Evolutionary conservation across 2,888 invertebrate genomes (phyloP).

Genomic region (Thumatha senex): DNA sequence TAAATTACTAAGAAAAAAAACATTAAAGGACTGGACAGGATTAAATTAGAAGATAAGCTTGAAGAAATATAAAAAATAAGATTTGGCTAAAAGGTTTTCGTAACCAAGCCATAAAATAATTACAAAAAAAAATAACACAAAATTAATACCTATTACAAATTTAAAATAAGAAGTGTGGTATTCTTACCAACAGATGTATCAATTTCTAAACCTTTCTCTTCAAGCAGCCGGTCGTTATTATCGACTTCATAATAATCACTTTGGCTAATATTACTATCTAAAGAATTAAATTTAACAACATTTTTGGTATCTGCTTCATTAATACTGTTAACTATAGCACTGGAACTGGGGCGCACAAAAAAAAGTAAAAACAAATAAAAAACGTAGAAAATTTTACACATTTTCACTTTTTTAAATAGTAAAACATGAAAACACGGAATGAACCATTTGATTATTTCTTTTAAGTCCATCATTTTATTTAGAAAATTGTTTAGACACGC

Average conservation of each 20-base stretch:
- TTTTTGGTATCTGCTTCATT: slow-evolving; percentile 47
- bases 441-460: slow-evolving; percentile 78
- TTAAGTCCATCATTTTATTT: slow-evolving; percentile 68
- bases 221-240: slow-evolving; percentile 9
- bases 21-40: no score
- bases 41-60: no score
- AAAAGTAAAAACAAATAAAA: slow-evolving; percentile 68
- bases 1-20: no score
- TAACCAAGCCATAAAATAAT: no score
- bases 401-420: slow-evolving; percentile 48
- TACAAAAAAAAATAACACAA: no score
- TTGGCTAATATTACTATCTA: slow-evolving; percentile 42
- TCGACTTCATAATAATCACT: slow-evolving; percentile 36
- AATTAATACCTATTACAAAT: no score
- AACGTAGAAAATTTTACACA: slow-evolving; percentile 46
- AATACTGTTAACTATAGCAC: slow-evolving; percentile 45
- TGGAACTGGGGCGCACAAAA: slow-evolving; percentile 50
- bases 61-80: no score
- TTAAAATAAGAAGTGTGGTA: no score
- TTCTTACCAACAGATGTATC: background rate
- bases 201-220: slow-evolving; percentile 3
- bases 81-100: no score
- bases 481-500: slow-evolving; percentile 6
- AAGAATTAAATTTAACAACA: slow-evolving; percentile 35
- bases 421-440: slow-evolving; percentile 74